Conservation (phyloP, 2,888 invertebrate genomes). For the Lithophane socia region DNA sequence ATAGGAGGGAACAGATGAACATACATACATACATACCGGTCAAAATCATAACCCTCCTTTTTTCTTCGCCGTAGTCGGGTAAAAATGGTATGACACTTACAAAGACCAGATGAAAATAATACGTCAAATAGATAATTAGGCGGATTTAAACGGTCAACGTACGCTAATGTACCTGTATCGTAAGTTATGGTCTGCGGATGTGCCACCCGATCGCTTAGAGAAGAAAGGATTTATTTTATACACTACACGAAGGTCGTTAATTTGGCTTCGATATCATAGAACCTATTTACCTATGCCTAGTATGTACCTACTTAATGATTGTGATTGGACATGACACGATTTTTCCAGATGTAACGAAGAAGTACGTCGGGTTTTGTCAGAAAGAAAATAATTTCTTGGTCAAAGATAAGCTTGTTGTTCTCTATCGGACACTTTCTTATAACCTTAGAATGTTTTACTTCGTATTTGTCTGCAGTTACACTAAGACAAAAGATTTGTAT, state of each 20-base stretch:
- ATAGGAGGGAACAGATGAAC: too few relatives aligned
- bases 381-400: neutral
- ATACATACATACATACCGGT: too few relatives aligned
- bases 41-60: too few relatives aligned
- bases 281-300: neutral
- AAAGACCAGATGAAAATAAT: conserved; percentile 10
- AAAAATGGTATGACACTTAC: neutral
- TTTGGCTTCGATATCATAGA: conserved; percentile 3
- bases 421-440: neutral
- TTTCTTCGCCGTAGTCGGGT: too few relatives aligned
- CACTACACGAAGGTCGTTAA: neutral
- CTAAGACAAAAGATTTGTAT: too few relatives aligned
- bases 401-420: conserved; percentile 11
- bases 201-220: too few relatives aligned
- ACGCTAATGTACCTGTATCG: too few relatives aligned
- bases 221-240: conserved; percentile 1
- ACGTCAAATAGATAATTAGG: neutral
- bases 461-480: neutral
- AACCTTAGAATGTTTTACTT: neutral
- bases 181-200: too few relatives aligned
- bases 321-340: conserved; percentile 2
- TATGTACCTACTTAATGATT: neutral
- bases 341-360: neutral
- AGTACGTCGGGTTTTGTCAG: neutral
- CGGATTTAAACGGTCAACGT: too few relatives aligned